Evolutionary conservation across 1,140 invertebrate genomes (phyloP).

Genomic region (Metaphire vulgaris): DNA sequence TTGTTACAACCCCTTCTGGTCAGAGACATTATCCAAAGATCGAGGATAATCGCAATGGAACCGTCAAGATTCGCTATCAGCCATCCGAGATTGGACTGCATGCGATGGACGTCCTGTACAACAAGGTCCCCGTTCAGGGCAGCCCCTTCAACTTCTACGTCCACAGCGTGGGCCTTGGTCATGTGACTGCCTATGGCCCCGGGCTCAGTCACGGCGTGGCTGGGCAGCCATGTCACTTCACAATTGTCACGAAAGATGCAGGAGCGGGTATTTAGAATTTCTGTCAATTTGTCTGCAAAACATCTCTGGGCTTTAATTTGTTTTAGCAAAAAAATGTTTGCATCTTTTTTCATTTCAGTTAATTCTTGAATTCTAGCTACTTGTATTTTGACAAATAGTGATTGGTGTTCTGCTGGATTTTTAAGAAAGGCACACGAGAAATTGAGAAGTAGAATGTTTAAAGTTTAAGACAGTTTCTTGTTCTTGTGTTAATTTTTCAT

Average conservation of each 20-base stretch:
- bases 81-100: conserved; percentile 89
- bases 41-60: conserved; percentile 93
- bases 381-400: no score
- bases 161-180: conserved; percentile 81
- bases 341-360: no score
- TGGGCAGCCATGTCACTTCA: conserved; percentile 88
- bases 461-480: no score
- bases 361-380: no score
- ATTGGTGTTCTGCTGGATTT: no score
- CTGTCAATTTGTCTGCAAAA: no score
- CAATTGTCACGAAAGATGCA: conserved; percentile 92
- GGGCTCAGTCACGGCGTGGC: conserved; percentile 64
- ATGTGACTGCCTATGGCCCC: conserved; percentile 89
- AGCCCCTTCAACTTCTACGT: conserved; percentile 98
- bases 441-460: no score
- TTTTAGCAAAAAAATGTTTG: no score
- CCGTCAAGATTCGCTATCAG: conserved; percentile 88
- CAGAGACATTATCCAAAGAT: conserved; percentile 67
- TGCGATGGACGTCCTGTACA: conserved; percentile 85
- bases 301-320: no score
- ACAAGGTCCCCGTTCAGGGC: conserved; percentile 89
- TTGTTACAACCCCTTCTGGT: conserved; percentile 88
- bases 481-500: no score
- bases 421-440: no score
- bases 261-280: conserved; percentile 76